Evolutionary conservation across 2,797 vertebrate genomes (phyloP).

Genomic region (Pitangus sulphuratus): DNA sequence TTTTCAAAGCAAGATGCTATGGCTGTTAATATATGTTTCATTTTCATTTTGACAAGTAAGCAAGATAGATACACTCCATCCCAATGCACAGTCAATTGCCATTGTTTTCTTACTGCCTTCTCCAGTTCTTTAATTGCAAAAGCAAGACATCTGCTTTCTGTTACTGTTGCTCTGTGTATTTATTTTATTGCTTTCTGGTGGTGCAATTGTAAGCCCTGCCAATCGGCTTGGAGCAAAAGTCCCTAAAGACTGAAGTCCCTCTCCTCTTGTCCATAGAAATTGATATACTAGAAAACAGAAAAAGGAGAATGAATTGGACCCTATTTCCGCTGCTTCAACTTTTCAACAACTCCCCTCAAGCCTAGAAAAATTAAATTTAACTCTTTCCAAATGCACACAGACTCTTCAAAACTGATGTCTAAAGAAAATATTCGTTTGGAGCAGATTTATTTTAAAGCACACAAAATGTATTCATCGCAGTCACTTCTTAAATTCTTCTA

Average conservation of each 20-base stretch:
- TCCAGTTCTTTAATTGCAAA: slow-evolving; percentile 23
- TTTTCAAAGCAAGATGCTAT: neutral
- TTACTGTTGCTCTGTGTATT: slow-evolving; percentile 26
- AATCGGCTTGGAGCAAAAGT: neutral
- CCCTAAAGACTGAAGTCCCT: neutral
- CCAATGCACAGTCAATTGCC: neutral
- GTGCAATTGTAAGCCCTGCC: neutral
- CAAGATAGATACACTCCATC: neutral
- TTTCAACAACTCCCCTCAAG: slow-evolving; percentile 23
- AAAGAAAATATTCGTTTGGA: neutral
- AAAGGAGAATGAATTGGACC: neutral
- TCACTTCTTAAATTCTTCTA: neutral
- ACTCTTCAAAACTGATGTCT: neutral
- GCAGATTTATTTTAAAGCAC: neutral
- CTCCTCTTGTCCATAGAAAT: neutral
- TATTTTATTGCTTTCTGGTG: slow-evolving; percentile 45
- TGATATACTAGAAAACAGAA: slow-evolving; percentile 19
- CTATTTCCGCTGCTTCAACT: neutral
- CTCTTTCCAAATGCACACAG: slow-evolving; percentile 2
- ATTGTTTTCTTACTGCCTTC: neutral
- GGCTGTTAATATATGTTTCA: neutral
- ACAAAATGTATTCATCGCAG: neutral
- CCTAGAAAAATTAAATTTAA: slow-evolving; percentile 25
- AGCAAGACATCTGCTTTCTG: slow-evolving; percentile 57
- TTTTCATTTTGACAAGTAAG: neutral